phyloP scores from a whole-genome alignment of 1,140 invertebrate genomes.

The Apis florea region DNA sequence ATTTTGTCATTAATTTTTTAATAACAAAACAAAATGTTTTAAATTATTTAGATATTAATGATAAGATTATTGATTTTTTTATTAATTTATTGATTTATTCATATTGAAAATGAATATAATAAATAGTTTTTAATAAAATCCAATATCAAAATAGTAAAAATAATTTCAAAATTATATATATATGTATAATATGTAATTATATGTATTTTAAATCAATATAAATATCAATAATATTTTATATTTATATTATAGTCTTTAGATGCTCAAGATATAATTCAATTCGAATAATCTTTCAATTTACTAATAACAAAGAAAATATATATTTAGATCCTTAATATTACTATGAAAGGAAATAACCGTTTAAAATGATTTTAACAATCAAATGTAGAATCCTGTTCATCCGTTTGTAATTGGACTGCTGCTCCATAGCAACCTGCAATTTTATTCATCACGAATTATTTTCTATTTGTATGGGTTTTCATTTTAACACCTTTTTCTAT shows the following conservation, averaged over 20 bases:
- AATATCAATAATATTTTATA: neutral
- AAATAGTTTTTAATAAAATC: too few relatives aligned
- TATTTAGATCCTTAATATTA: neutral
- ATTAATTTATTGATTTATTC: too few relatives aligned
- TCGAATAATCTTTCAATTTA: neutral
- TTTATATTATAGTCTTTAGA: neutral
- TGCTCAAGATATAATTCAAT: neutral
- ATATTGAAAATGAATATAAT: too few relatives aligned
- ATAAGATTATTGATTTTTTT: too few relatives aligned
- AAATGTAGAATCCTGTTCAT: neutral
- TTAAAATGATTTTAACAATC: neutral
- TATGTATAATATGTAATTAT: too few relatives aligned
- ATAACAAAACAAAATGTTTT: too few relatives aligned
- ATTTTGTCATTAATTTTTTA: too few relatives aligned
- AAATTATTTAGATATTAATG: too few relatives aligned
- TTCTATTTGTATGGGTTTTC: neutral
- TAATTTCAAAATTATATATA: too few relatives aligned
- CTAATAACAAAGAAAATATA: neutral
- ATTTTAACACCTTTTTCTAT: neutral
- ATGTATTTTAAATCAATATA: too few relatives aligned
- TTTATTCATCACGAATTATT: neutral
- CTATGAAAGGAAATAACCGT: neutral
- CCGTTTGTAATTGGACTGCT: slow-evolving; percentile 4
- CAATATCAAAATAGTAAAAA: too few relatives aligned
- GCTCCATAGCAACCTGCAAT: slow-evolving; percentile 6